A percentile compares a stretch with the other conserved stretches of the same genome.
These are phyloP conservation scores for Dunckerocampus dactyliophorus DNA, from an alignment of 2,113 vertebrate species.

Conservation along the genomic window DNA sequence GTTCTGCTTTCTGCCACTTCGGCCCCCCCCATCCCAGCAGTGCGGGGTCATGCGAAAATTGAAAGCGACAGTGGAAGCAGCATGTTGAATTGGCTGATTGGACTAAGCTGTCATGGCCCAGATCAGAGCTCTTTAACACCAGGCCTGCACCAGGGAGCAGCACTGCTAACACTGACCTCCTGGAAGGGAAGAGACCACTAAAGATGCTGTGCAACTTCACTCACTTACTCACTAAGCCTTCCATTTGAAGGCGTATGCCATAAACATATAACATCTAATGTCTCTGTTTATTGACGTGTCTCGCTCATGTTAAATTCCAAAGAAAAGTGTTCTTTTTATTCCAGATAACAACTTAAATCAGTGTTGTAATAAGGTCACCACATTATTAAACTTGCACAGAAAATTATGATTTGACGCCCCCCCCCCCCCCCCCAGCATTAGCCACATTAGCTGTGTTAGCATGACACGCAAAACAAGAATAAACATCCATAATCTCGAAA, in stretches of 20 bases:
- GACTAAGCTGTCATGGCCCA: constrained; percentile 73
- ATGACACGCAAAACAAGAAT: neutral
- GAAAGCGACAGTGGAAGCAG: constrained; percentile 94
- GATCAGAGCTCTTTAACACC: constrained; percentile 78
- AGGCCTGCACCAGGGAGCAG: neutral
- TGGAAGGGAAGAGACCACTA: constrained; percentile 12
- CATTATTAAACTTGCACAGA: too few relatives aligned
- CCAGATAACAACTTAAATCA: too few relatives aligned
- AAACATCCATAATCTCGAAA: too few relatives aligned
- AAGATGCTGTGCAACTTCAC: too few relatives aligned
- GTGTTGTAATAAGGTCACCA: too few relatives aligned
- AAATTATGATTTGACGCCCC: too few relatives aligned
- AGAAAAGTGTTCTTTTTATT: too few relatives aligned
- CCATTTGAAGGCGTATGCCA: too few relatives aligned
- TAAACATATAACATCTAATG: too few relatives aligned
- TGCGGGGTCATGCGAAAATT: constrained; percentile 95
- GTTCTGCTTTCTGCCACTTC: constrained; percentile 91
- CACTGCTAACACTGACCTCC: constrained; percentile 13
- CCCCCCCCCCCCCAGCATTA: neutral
- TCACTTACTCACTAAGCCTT: too few relatives aligned
- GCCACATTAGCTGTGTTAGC: neutral
- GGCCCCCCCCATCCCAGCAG: constrained; percentile 82
- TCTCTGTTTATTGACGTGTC: too few relatives aligned
- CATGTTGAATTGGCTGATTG: constrained; percentile 90
- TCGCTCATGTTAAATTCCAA: too few relatives aligned